Evolutionary conservation across 2,888 invertebrate genomes (phyloP).

Genomic region (Calliphora vomitoria): DNA sequence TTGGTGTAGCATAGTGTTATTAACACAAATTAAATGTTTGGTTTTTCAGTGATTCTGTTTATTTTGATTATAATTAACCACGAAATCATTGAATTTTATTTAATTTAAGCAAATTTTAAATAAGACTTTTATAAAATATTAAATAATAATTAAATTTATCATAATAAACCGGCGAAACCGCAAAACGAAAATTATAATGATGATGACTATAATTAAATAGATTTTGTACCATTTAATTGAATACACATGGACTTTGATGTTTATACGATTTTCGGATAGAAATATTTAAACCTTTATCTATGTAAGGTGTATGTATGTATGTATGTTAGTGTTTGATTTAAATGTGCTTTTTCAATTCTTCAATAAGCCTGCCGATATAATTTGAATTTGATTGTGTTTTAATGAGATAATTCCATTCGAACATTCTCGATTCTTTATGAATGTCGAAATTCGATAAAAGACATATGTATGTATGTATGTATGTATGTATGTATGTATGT

Average conservation of each 20-base stretch:
- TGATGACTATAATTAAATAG: neutral
- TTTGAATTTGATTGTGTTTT: too few species aligned
- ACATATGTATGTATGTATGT: too few species aligned
- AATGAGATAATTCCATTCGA: too few species aligned
- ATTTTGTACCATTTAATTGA: neutral
- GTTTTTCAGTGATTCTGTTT: conserved; percentile 25
- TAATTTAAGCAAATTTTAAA: neutral
- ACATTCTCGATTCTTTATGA: too few species aligned
- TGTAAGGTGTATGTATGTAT: too few species aligned
- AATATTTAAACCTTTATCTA: too few species aligned
- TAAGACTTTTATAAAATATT: neutral
- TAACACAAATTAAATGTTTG: conserved; percentile 33
- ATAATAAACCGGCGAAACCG: neutral
- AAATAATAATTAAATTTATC: conserved; percentile 16
- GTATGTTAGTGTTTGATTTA: too few species aligned
- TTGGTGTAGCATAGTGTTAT: neutral
- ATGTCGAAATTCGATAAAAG: too few species aligned
- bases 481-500: too few species aligned
- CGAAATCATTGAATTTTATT: conserved; percentile 38
- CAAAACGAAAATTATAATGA: conserved; percentile 1
- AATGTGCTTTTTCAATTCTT: too few species aligned
- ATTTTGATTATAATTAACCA: conserved; percentile 47
- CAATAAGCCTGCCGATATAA: too few species aligned
- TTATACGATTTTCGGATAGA: too few species aligned
- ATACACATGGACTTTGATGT: neutral